phyloP scores from a whole-genome alignment of 1,140 invertebrate genomes.

The Conus betulinus region DNA sequence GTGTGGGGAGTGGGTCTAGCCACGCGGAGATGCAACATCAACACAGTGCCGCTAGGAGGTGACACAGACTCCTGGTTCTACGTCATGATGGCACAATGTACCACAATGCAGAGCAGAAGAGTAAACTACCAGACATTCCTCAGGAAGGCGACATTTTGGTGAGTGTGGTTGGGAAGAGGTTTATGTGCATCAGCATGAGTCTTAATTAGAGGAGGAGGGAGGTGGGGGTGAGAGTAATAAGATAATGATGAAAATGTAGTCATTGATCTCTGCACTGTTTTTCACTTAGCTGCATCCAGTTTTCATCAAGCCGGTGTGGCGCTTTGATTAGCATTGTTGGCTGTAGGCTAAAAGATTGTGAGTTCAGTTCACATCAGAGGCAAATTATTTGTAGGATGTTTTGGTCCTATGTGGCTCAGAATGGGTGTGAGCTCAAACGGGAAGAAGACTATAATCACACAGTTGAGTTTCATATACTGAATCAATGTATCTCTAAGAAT shows the following conservation, averaged over 20 bases:
- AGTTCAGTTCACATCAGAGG: too few species aligned
- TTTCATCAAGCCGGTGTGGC: too few species aligned
- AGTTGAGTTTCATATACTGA: too few species aligned
- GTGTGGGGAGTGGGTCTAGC: constrained; percentile 96
- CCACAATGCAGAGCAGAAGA: constrained; percentile 88
- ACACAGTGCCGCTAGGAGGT: constrained; percentile 87
- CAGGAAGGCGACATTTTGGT: constrained; percentile 97
- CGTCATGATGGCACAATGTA: constrained; percentile 91
- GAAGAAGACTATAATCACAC: too few species aligned
- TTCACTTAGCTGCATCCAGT: too few species aligned
- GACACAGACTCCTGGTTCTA: constrained; percentile 96
- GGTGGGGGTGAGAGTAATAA: background rate
- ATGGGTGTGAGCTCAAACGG: too few species aligned
- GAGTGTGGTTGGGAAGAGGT: background rate
- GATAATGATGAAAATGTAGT: background rate
- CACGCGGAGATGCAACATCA: constrained; percentile 90
- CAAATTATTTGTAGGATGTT: too few species aligned
- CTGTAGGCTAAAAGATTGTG: too few species aligned
- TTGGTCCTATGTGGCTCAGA: too few species aligned
- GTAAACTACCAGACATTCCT: constrained; percentile 81
- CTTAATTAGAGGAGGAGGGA: background rate
- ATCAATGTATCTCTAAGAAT: too few species aligned
- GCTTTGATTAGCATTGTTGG: too few species aligned
- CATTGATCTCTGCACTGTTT: background rate
- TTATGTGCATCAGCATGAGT: background rate